Evolutionary conservation across 1,140 invertebrate species (phyloP), one percentile per base, ranked within the genome.

Genomic region (Anagrus nilaparvatae): DNA sequence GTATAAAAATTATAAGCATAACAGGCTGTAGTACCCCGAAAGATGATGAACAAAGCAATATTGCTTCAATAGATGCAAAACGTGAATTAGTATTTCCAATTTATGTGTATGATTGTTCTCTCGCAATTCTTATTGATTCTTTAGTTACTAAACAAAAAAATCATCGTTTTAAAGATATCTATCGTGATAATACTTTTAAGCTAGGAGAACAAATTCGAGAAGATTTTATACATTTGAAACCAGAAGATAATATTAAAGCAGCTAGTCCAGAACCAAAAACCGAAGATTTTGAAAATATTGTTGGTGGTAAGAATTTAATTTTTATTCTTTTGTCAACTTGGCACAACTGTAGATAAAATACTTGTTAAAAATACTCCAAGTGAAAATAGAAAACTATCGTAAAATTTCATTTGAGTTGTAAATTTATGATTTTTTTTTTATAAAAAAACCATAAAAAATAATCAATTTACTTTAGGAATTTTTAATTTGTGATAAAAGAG

Each of bases 91-190:
- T 66, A 44, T 58, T 85, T 39, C 82, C 82, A 0, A 59, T 84
- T 37, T 84, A 81, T 50, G 69, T 82, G 3, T 84, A 81, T 53
- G 78, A 83, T 56, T 82, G 81, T 58, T 74, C 77, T 3, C 53
- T 79, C 5, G 65, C 71, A 12, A 58, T 70, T 30, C 53, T 82
- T 18, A 74, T 76, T 4, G 73, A 78, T 39, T 68, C 72, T 0
- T 63, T 81, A 4, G 63, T 81, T 9, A 68, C 78, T 43, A 65
- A 69, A 49, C 58, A 60, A 3, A 51, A 58, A n/a, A 55, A 52
- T n/a, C 54, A 59, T 3, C 53, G 69, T 27, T 61, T 60, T 16
- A 61, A 59, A 34, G 73, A 74, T 44, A 60, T 72, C 14, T 73
- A 69, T 52, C 65, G 70, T 18, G 71, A 76, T 56, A 64, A 73